Percentiles rank a stretch among this genome's conserved stretches.
These are phyloP conservation scores for Portevinia maculata DNA, from an alignment of 2,888 invertebrate genomes.

Conservation along the genomic window DNA sequence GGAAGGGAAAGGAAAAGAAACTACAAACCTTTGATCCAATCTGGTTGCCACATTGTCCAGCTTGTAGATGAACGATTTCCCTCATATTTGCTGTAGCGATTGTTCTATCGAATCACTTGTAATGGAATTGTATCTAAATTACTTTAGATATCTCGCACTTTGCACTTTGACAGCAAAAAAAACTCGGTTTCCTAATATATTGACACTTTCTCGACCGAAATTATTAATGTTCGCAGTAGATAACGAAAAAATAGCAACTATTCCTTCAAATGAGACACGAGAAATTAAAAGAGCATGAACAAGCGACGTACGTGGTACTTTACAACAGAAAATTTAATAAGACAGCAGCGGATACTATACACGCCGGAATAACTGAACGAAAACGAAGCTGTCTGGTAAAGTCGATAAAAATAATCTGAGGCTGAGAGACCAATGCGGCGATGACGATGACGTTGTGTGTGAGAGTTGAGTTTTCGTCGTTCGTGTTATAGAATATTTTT, in stretches of 20 bases:
- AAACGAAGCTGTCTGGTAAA: slow-evolving; percentile 58
- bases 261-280: slow-evolving; percentile 39
- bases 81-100: slow-evolving; percentile 86
- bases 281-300: slow-evolving; percentile 14
- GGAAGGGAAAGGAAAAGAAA: slow-evolving; percentile 11
- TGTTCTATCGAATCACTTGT: slow-evolving; percentile 75
- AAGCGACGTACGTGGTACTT: slow-evolving; percentile 56
- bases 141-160: slow-evolving; percentile 30
- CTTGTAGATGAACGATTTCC: slow-evolving; percentile 96
- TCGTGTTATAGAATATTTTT: slow-evolving; percentile 45
- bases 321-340: slow-evolving; percentile 63
- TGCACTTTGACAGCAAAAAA: slow-evolving; percentile 28
- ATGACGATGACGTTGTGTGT: slow-evolving; percentile 43
- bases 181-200: slow-evolving; percentile 12
- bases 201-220: slow-evolving; percentile 15
- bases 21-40: slow-evolving; percentile 93
- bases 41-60: slow-evolving; percentile 95
- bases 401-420: slow-evolving; percentile 72
- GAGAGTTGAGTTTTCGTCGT: slow-evolving; percentile 55
- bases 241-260: slow-evolving; percentile 42
- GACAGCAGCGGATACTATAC: slow-evolving; percentile 54
- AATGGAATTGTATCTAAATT: slow-evolving; percentile 4
- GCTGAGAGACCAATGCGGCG: slow-evolving; percentile 65
- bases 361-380: slow-evolving; percentile 56
- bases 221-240: slow-evolving; percentile 16